A percentile compares a stretch with the other conserved stretches of the same genome.
phyloP scores from a whole-genome alignment of 2,797 vertebrate genomes.

The Microctenopoma steveboyesi region DNA sequence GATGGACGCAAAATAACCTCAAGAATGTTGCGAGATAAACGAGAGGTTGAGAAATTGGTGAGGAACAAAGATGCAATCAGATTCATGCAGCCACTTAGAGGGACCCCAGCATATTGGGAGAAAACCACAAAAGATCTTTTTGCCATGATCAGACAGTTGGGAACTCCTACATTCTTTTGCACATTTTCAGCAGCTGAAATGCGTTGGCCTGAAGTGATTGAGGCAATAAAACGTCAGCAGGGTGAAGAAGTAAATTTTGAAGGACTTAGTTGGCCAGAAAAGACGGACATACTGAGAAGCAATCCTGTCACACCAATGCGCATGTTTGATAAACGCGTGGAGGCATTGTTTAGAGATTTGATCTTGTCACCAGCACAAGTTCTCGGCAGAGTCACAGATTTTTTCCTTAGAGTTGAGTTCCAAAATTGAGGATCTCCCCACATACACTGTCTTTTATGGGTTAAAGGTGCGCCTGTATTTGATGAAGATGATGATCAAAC shows the following conservation, averaged over 20 bases:
- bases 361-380: too few species aligned
- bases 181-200: slow-evolving; percentile 30
- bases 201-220: slow-evolving; percentile 16
- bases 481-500: slow-evolving; percentile 20
- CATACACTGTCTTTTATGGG: slow-evolving; percentile 7
- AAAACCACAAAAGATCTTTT: slow-evolving; percentile 30
- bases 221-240: slow-evolving; percentile 12
- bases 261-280: not conserved
- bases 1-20: slow-evolving; percentile 31
- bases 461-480: slow-evolving; percentile 2
- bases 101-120: slow-evolving; percentile 48
- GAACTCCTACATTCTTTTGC: slow-evolving; percentile 18
- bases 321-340: too few species aligned
- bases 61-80: slow-evolving; percentile 29
- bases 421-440: slow-evolving; percentile 36
- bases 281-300: too few species aligned
- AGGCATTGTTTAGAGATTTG: too few species aligned
- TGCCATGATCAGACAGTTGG: slow-evolving; percentile 14
- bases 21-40: slow-evolving; percentile 38
- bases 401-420: slow-evolving; percentile 34
- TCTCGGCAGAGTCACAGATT: slow-evolving; percentile 8
- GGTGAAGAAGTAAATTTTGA: slow-evolving; percentile 15
- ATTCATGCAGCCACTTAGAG: slow-evolving; percentile 55
- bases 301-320: too few species aligned
- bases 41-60: slow-evolving; percentile 38